Percentiles rank a stretch among this genome's conserved stretches.
Conservation (phyloP, 2,797 vertebrate species). For the Bradypus variegatus region DNA sequence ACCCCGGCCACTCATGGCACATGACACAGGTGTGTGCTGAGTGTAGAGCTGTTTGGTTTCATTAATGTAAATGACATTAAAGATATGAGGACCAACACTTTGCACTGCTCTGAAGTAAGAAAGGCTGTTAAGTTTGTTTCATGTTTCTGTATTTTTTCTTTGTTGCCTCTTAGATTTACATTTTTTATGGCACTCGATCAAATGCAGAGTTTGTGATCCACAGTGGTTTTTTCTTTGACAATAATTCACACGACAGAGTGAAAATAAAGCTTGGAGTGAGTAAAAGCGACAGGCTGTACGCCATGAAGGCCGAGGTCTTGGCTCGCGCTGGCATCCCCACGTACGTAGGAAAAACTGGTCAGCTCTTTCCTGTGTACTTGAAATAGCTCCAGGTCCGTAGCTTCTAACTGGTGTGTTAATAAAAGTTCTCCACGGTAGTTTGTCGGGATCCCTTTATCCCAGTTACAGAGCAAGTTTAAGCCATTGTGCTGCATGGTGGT, state of each 20-base stretch:
- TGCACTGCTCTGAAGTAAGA: constrained; percentile 65
- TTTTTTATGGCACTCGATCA: constrained; percentile 98
- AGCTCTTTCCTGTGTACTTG: neutral
- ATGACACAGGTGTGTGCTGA: neutral
- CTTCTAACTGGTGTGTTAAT: constrained; percentile 39
- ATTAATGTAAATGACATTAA: neutral
- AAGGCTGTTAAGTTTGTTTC: constrained; percentile 69
- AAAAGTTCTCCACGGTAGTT: constrained; percentile 14
- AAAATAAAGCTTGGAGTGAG: constrained; percentile 99
- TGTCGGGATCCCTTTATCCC: constrained; percentile 42
- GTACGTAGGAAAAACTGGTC: constrained; percentile 77
- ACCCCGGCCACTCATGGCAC: fast-evolving
- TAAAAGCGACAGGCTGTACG: constrained; percentile 96
- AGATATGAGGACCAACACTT: constrained; percentile 57
- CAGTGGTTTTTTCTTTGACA: constrained; percentile 98
- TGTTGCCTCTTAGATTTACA: constrained; percentile 89
- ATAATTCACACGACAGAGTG: constrained; percentile 96
- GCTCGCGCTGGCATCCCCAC: constrained; percentile 95
- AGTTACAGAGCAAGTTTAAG: constrained; percentile 16
- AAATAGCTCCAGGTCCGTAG: constrained; percentile 15
- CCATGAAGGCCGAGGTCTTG: constrained; percentile 99
- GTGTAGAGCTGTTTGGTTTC: neutral
- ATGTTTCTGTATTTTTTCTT: constrained; percentile 71
- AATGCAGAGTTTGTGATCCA: constrained; percentile 99
- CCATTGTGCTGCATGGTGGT: neutral